Base-by-base conservation (phyloP, 2,888 invertebrate genomes). In the Agrotis ipsilon region DNA sequence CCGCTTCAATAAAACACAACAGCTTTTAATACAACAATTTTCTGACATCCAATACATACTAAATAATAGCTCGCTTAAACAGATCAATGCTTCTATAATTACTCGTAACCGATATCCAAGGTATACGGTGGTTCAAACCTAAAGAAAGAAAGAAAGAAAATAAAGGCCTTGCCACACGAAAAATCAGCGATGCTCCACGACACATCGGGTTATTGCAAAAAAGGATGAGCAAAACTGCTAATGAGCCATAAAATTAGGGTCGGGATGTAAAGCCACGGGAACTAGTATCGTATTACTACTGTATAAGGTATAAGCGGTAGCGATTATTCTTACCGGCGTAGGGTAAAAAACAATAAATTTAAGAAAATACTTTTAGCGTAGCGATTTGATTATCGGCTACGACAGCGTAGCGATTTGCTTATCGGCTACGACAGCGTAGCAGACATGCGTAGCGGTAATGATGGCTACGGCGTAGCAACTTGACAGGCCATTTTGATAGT, bases 181-280 rank as follows among this genome's bases (percentile, higher is more conserved):
- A 78, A 82, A 80, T 82, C 80, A 87, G 83, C 83, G 82, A 85
- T 84, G 86, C 77, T 89, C 82, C 75, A 89, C 86, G 87, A 89
- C 88, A 90, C 91, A 92, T 82, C 90, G 91, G 89, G 87, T 90
- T 86, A 80, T 84, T 87, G 93, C 93, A 93, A 94, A 95, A 94
- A 93, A 91, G 57, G 91, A 94, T 92, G 90, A 89, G 88, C 87
- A 88, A 88, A 91, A 92, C 86, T 88, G 85, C 84, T 93, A 96
- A 96, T 96, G 96, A 96, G 95, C 88, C 93, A 92, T 89, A 90
- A 96, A 96, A 96, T 96, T 95, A 94, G 95, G 96, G 95, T 92
- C 90, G 89, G 89, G 87, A 88, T 87, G 90, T 88, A 87, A 88
- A 88, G 88, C 87, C 87, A 86, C 81, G 84, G 78, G 72, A 80